phyloP scores from a whole-genome alignment of 2,888 invertebrate genomes.

The Dolichopus griseipennis region DNA sequence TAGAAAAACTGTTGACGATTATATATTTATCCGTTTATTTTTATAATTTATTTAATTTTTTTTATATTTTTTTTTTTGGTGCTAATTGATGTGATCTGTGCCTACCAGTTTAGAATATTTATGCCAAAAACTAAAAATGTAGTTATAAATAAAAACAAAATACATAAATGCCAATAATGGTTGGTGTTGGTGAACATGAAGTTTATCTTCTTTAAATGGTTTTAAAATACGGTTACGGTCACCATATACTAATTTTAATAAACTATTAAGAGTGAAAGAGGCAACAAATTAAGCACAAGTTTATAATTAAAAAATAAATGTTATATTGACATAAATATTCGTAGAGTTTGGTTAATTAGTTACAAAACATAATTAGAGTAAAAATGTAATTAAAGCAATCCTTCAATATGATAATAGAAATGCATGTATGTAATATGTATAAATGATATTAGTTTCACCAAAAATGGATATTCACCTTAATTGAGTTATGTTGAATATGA shows the following conservation, averaged over 20 bases:
- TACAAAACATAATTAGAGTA: too few relatives aligned
- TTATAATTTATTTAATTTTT: neutral
- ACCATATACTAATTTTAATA: too few relatives aligned
- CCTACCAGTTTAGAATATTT: neutral
- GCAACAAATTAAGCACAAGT: too few relatives aligned
- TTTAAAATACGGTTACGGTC: too few relatives aligned
- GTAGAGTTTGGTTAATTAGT: neutral
- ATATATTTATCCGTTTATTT: neutral
- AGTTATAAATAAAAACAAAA: too few relatives aligned
- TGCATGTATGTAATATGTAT: too few relatives aligned
- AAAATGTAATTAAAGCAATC: too few relatives aligned
- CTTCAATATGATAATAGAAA: too few relatives aligned
- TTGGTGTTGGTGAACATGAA: neutral
- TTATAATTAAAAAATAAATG: neutral
- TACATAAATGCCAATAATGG: neutral
- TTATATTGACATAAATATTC: neutral
- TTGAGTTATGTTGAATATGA: too few relatives aligned
- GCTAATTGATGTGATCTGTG: neutral
- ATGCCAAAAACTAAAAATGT: neutral
- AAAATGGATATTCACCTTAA: too few relatives aligned
- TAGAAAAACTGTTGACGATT: neutral
- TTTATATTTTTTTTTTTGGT: neutral
- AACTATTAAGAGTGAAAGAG: too few relatives aligned
- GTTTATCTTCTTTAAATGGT: neutral
- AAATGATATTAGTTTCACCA: too few relatives aligned